Conservation (phyloP, 2,888 invertebrate genomes). For the Melanargia galathea region DNA sequence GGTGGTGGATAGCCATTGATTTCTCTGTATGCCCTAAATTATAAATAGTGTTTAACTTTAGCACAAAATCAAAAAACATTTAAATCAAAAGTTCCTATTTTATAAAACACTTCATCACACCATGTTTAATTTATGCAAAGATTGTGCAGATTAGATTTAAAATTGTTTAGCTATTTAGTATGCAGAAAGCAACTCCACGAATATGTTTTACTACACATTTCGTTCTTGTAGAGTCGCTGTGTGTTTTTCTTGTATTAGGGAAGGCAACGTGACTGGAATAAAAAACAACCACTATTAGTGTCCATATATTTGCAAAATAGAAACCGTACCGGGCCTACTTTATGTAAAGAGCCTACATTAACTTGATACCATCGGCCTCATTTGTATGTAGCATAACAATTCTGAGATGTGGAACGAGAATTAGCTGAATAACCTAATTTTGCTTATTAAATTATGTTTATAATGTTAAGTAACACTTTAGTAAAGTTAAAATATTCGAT, state of each 20-base stretch:
- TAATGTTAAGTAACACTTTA: background rate
- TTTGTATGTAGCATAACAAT: constrained; percentile 36
- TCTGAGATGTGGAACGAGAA: constrained; percentile 26
- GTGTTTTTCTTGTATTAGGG: constrained; percentile 72
- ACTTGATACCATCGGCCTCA: constrained; percentile 36
- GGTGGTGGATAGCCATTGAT: no score
- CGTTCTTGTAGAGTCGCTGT: constrained; percentile 63
- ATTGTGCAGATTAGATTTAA: constrained; percentile 4
- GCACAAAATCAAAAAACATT: background rate
- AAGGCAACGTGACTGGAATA: constrained; percentile 61
- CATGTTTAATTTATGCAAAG: constrained; percentile 3
- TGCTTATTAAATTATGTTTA: background rate
- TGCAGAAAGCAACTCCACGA: constrained; percentile 47
- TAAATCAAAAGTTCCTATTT: no score
- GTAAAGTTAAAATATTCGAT: background rate
- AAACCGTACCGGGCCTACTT: constrained; percentile 38
- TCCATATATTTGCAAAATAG: constrained; percentile 42
- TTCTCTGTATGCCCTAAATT: no score
- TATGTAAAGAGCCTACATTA: constrained; percentile 40
- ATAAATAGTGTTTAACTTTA: no score
- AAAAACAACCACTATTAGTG: constrained; percentile 41
- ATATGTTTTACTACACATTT: constrained; percentile 55
- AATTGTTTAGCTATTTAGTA: constrained; percentile 6
- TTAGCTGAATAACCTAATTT: constrained; percentile 14
- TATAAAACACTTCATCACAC: no score